Base-by-base conservation (phyloP, 2,888 invertebrate species). In the Nymphalis polychloros region DNA sequence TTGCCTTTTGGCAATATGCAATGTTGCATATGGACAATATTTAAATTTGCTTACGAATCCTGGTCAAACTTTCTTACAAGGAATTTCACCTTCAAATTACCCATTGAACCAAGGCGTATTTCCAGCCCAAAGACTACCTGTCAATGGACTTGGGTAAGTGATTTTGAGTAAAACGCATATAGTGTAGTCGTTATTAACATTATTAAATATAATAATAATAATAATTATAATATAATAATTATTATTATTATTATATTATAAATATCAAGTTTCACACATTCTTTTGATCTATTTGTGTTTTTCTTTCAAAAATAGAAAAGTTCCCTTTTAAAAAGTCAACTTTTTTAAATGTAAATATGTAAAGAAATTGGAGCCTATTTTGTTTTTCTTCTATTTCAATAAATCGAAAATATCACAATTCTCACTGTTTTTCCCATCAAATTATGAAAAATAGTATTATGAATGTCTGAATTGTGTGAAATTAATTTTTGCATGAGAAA, bases 81-180 rank as follows among this genome's bases (percentile, higher is more conserved):
- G 57, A 16, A 46, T 52, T 47, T 23, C 66, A 17, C 41, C 59
- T 16, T 8, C 65, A 8, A 55, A 31, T 55, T 55, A 31, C 35
- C n/a, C 8, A 17, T 8, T 10, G 17, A 55, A 31, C n/a, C 16
- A 17, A 8, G 64, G 68, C 63, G 41, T 53, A 13, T 69, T 80
- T 1, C 78, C 80, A 4, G 73, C 86, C 1, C 81, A 82, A 48
- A 83, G 90, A 70, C 71, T 87, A 20, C 83, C 88, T 0, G 87
- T 89, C 0, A 79, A 74, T 71, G 90, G 78, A 19, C 76, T 77
- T 61, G 79, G 78, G 79, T 79, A 74, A 75, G 78, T 68, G 41
- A 16, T 31, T 31, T 31, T 31, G 13, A 17, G 8, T 1, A 20
- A 23, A 20, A 6, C 6, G 23, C 4, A 23, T 20, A 13, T 13